phyloP scores from a whole-genome alignment of 2,797 vertebrate species.

The Gymnothorax reevesii region DNA sequence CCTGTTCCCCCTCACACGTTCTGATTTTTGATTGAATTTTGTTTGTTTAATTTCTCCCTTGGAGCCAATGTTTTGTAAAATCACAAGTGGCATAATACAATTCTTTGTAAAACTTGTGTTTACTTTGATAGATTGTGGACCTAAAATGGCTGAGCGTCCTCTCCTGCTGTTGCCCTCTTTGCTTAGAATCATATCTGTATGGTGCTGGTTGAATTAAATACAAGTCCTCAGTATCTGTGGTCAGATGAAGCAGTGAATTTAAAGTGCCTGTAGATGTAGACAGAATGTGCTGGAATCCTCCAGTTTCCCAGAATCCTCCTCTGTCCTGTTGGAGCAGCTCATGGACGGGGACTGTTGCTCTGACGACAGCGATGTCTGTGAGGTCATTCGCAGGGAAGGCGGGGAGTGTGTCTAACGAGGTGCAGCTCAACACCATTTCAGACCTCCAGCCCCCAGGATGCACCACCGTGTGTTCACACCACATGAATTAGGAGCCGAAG shows the following conservation, averaged over 20 bases:
- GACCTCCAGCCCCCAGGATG: slow-evolving; percentile 68
- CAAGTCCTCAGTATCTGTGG: not conserved
- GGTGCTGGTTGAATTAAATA: not conserved
- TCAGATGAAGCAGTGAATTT: not conserved
- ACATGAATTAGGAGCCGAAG: slow-evolving; percentile 68
- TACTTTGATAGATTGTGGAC: not conserved
- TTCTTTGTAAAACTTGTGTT: not conserved
- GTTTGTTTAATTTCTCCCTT: not conserved
- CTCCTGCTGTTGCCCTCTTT: not conserved
- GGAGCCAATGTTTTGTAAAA: not conserved
- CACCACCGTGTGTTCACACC: slow-evolving; percentile 66
- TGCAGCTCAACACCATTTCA: slow-evolving; percentile 72
- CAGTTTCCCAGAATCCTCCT: slow-evolving; percentile 69
- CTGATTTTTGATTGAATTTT: not conserved
- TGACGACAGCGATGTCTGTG: slow-evolving; percentile 67
- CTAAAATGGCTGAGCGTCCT: not conserved
- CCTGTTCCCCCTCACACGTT: not conserved
- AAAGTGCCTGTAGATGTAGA: no score
- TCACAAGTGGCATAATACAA: not conserved
- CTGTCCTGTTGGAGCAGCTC: slow-evolving; percentile 70
- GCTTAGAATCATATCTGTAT: not conserved
- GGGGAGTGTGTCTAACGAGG: slow-evolving; percentile 75
- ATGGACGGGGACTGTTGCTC: slow-evolving; percentile 53
- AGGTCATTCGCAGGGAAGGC: slow-evolving; percentile 72
- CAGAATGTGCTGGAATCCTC: slow-evolving; percentile 45